A percentile compares a stretch with the other conserved stretches of the same genome.
Evolutionary conservation across 2,113 vertebrate species (phyloP).

Genomic region (Pangasianodon gigas): DNA sequence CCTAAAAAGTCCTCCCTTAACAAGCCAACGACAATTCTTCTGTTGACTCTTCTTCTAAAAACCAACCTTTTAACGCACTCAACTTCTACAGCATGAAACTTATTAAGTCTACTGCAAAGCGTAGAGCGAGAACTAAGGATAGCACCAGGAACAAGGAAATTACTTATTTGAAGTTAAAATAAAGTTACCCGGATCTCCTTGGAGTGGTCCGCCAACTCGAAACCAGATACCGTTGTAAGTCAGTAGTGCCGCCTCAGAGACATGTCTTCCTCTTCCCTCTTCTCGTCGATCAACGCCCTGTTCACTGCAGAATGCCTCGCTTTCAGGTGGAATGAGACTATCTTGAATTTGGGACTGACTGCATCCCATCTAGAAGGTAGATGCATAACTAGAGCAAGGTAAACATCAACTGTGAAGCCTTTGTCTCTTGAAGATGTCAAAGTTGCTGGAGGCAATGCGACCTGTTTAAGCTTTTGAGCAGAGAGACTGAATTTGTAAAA

Average conservation of each 20-base stretch:
- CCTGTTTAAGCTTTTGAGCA: slow-evolving; percentile 81
- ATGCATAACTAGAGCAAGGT: slow-evolving; percentile 56
- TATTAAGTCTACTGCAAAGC: slow-evolving; percentile 3
- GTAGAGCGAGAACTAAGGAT: slow-evolving; percentile 24
- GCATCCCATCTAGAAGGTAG: slow-evolving; percentile 30
- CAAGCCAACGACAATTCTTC: slow-evolving; percentile 8
- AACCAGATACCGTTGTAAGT: slow-evolving; percentile 70
- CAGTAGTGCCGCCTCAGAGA: slow-evolving; percentile 61
- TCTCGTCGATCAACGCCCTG: slow-evolving; percentile 71
- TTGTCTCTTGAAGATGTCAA: slow-evolving; percentile 43
- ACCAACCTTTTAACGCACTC: background rate
- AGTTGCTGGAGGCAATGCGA: slow-evolving; percentile 58
- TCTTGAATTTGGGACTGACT: slow-evolving; percentile 15
- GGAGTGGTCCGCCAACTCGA: slow-evolving; percentile 67
- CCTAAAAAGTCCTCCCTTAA: slow-evolving; percentile 57
- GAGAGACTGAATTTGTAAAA: slow-evolving; percentile 85
- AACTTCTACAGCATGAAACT: background rate
- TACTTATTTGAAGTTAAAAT: slow-evolving; percentile 58
- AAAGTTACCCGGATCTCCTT: slow-evolving; percentile 71
- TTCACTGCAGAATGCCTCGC: slow-evolving; percentile 42
- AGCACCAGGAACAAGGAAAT: slow-evolving; percentile 56
- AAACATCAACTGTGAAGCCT: slow-evolving; percentile 56
- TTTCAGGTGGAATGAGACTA: slow-evolving; percentile 47
- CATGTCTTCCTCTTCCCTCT: slow-evolving; percentile 70
- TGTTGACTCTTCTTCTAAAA: background rate